These are phyloP conservation scores for Pangasius djambal DNA, from an alignment of 2,797 vertebrate genomes.

Conservation along the genomic window DNA sequence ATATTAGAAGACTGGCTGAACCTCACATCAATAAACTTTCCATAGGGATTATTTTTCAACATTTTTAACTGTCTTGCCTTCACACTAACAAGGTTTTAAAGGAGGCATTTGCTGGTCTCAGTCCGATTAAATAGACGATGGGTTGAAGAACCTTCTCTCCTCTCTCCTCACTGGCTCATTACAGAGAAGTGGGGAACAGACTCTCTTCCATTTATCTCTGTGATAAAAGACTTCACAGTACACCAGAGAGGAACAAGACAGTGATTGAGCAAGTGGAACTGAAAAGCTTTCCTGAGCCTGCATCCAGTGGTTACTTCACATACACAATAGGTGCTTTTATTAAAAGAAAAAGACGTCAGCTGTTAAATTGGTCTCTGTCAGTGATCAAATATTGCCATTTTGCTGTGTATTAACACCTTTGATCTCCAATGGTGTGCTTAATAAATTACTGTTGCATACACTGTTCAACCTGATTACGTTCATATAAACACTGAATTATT, in stretches of 20 bases:
- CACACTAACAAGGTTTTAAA: slow-evolving; percentile 67
- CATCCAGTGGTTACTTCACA: slow-evolving; percentile 39
- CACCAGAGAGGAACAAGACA: slow-evolving; percentile 53
- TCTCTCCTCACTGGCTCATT: slow-evolving; percentile 54
- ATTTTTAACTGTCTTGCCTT: slow-evolving; percentile 61
- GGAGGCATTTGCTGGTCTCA: slow-evolving; percentile 63
- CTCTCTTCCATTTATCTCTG: slow-evolving; percentile 54
- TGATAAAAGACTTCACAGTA: slow-evolving; percentile 59
- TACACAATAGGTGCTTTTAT: slow-evolving; percentile 46
- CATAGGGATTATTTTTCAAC: slow-evolving; percentile 52
- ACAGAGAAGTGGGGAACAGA: slow-evolving; percentile 48
- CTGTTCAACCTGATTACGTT: neutral
- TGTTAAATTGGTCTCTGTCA: slow-evolving; percentile 43
- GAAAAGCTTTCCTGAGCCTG: slow-evolving; percentile 51
- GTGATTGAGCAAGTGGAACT: slow-evolving; percentile 44
- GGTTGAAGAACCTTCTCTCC: slow-evolving; percentile 46
- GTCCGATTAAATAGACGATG: slow-evolving; percentile 57
- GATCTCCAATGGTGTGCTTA: neutral
- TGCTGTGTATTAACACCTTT: neutral
- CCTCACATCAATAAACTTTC: slow-evolving; percentile 21
- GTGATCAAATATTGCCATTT: slow-evolving; percentile 49
- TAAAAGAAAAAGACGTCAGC: slow-evolving; percentile 42
- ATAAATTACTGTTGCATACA: neutral
- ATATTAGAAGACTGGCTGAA: slow-evolving; percentile 14
- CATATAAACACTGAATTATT: neutral